Percentiles rank a stretch among this genome's conserved stretches.
Conservation (phyloP, 2,113 vertebrate genomes). For the Herpetotheres cachinnans region DNA sequence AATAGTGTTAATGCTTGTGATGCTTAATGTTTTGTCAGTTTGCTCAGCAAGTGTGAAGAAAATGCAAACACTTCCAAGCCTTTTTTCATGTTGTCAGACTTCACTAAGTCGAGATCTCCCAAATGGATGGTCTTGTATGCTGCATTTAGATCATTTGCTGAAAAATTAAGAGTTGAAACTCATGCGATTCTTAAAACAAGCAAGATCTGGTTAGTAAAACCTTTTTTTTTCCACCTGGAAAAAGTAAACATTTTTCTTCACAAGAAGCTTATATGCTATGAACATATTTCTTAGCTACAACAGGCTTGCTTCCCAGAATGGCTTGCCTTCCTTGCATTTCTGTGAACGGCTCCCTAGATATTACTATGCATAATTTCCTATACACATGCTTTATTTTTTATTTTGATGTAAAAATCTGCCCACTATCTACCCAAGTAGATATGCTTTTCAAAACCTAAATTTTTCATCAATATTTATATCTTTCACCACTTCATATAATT, state of each 20-base stretch:
- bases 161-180: neutral
- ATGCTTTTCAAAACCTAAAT: neutral
- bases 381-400: neutral
- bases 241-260: neutral
- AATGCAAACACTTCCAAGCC: constrained; percentile 59
- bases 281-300: neutral
- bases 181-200: neutral
- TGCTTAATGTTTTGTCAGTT: constrained; percentile 62
- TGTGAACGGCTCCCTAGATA: neutral
- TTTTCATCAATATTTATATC: neutral
- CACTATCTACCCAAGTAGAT: neutral
- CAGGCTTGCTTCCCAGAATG: neutral
- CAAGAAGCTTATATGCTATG: neutral
- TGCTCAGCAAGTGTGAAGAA: constrained; percentile 59
- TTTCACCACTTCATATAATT: neutral
- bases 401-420: neutral
- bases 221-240: neutral
- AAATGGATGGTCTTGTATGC: constrained; percentile 8
- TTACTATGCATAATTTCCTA: neutral
- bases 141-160: neutral
- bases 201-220: neutral
- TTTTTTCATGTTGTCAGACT: constrained; percentile 66
- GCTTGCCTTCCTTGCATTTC: neutral
- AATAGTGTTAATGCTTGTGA: constrained; percentile 63
- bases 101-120: constrained; percentile 29